A percentile compares a stretch with the other conserved stretches of the same genome.
These are phyloP conservation scores for Agrilus biguttatus DNA, from an alignment of 2,888 invertebrate genomes.

Conservation along the genomic window DNA sequence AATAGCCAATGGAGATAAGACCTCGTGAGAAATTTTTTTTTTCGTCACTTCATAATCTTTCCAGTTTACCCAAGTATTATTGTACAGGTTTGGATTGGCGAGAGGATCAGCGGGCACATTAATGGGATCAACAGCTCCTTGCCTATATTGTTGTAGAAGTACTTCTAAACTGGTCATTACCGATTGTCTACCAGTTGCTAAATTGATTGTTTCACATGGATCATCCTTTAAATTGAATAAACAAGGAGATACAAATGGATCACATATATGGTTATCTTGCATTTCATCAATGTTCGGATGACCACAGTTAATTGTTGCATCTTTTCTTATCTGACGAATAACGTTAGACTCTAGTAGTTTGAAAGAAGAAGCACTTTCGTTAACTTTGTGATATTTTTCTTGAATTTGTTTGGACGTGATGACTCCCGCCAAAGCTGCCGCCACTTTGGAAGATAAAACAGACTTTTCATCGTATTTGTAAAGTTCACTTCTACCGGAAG, in stretches of 20 bases:
- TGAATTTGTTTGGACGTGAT: constrained; percentile 34
- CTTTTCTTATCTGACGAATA: constrained; percentile 16
- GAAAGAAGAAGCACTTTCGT: constrained; percentile 11
- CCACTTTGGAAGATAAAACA: constrained; percentile 33
- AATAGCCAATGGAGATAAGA: constrained; percentile 21
- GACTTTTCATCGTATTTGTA: constrained; percentile 29
- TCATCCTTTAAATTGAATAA: constrained; percentile 35
- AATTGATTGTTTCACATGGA: constrained; percentile 37
- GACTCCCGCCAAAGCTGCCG: constrained; percentile 32
- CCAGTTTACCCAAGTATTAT: constrained; percentile 45
- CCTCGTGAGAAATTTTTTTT: constrained; percentile 15
- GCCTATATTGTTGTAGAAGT: constrained; percentile 28
- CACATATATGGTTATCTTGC: constrained; percentile 18
- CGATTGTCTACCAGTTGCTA: constrained; percentile 28
- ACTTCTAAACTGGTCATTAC: constrained; percentile 31
- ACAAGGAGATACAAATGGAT: constrained; percentile 30
- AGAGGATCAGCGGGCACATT: constrained; percentile 32
- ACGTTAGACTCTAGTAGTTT: constrained; percentile 15
- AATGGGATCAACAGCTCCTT: constrained; percentile 29
- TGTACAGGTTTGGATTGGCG: constrained; percentile 38
- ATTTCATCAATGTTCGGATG: constrained; percentile 16
- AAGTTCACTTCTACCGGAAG: constrained; percentile 24
- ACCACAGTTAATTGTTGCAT: constrained; percentile 21
- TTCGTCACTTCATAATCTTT: constrained; percentile 32
- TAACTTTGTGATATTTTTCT: constrained; percentile 19